A percentile compares a stretch with the other conserved stretches of the same genome.
Conservation (phyloP, 2,888 invertebrate species). For the Rhodophaea formosa region DNA sequence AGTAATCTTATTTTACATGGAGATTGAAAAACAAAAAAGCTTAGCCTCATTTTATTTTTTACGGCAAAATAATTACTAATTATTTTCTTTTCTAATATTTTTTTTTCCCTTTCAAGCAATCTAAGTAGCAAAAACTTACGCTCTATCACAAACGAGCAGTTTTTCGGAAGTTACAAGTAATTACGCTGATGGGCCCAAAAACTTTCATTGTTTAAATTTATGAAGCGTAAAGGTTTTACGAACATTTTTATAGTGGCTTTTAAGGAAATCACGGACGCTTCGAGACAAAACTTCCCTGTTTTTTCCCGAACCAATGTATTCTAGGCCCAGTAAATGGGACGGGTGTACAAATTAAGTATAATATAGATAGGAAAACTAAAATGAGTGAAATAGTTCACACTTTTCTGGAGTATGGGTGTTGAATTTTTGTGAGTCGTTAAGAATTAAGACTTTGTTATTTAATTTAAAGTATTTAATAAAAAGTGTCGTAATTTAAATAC, state of each 20-base stretch:
- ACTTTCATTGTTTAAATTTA: slow-evolving; percentile 66
- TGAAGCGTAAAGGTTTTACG: slow-evolving; percentile 67
- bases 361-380: not conserved
- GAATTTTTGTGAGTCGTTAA: no score
- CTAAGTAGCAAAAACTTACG: not conserved
- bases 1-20: no score
- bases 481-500: no score
- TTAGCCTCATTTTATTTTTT: no score
- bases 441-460: no score
- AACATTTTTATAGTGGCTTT: slow-evolving; percentile 70
- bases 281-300: slow-evolving; percentile 63
- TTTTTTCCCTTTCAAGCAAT: no score
- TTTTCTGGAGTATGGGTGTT: no score
- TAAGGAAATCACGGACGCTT: slow-evolving; percentile 70
- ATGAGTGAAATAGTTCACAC: no score
- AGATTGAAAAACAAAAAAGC: no score
- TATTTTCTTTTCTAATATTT: no score
- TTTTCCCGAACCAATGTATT: slow-evolving; percentile 59
- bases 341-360: slow-evolving; percentile 3
- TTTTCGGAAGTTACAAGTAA: slow-evolving; percentile 28
- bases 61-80: no score
- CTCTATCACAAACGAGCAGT: not conserved
- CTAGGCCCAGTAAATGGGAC: slow-evolving; percentile 59
- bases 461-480: no score
- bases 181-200: slow-evolving; percentile 64